A percentile compares a stretch with the other conserved stretches of the same genome.
These are phyloP conservation scores for Oreotragus oreotragus DNA, from an alignment of 2,113 vertebrate species.

Conservation along the genomic window DNA sequence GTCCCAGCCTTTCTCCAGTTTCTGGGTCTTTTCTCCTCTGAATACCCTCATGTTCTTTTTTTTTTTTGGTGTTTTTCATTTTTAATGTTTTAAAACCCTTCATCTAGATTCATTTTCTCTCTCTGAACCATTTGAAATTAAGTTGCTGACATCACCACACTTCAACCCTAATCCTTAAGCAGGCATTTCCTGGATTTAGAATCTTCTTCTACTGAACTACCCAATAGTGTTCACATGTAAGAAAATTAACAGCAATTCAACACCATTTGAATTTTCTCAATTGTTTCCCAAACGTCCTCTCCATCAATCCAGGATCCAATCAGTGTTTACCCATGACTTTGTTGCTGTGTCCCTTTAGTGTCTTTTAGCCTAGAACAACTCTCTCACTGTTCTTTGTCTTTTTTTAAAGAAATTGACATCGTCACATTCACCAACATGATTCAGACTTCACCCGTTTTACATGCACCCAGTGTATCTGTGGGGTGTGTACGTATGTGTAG, in stretches of 20 bases:
- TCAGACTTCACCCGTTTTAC: neutral
- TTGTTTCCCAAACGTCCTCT: neutral
- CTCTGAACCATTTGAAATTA: constrained; percentile 23
- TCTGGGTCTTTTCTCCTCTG: neutral
- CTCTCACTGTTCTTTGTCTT: neutral
- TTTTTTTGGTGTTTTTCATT: neutral
- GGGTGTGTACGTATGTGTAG: neutral
- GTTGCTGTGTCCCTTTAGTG: neutral
- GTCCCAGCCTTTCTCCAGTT: neutral
- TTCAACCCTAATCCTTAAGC: neutral
- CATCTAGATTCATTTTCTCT: neutral
- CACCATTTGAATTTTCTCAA: neutral
- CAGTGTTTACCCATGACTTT: neutral
- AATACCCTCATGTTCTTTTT: neutral
- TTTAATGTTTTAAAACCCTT: constrained; percentile 29
- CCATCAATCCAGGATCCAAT: neutral
- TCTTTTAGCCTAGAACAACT: neutral
- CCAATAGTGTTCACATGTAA: neutral
- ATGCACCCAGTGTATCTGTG: neutral
- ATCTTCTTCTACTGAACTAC: neutral
- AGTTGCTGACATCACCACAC: neutral
- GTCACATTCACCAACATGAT: neutral
- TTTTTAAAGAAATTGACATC: neutral
- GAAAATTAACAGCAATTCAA: neutral
- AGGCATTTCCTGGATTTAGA: neutral